phyloP scores from a whole-genome alignment of 1,140 invertebrate genomes.

The Hestina assimilis region DNA sequence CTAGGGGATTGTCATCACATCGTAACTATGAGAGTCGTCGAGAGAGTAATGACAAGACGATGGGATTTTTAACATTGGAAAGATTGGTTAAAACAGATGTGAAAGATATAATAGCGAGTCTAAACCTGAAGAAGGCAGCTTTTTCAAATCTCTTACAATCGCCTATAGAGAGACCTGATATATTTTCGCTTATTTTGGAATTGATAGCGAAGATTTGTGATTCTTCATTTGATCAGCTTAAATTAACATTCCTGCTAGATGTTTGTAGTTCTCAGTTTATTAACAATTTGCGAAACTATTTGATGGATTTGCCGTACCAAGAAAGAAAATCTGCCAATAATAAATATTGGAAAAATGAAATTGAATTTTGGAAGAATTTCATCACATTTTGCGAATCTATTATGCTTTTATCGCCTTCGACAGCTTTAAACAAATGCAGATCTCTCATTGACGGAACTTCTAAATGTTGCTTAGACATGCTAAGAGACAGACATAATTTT shows the following conservation, averaged over 20 bases:
- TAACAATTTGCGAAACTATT: constrained; percentile 44
- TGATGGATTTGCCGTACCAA: constrained; percentile 58
- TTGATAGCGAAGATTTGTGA: constrained; percentile 55
- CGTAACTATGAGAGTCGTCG: too few relatives aligned
- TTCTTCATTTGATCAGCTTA: constrained; percentile 58
- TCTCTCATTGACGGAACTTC: constrained; percentile 55
- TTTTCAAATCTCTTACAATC: constrained; percentile 42
- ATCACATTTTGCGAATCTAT: constrained; percentile 53
- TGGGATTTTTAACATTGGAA: constrained; percentile 30
- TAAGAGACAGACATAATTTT: constrained; percentile 53
- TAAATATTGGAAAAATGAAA: constrained; percentile 65
- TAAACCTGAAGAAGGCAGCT: constrained; percentile 43
- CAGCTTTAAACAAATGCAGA: constrained; percentile 51
- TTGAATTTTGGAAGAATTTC: constrained; percentile 66
- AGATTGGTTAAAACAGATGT: constrained; percentile 38
- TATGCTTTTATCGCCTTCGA: constrained; percentile 55
- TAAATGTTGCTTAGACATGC: constrained; percentile 49
- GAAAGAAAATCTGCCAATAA: constrained; percentile 38
- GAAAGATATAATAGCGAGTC: constrained; percentile 44
- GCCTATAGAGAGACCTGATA: constrained; percentile 42
- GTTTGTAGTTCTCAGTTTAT: constrained; percentile 63
- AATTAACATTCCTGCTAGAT: constrained; percentile 53
- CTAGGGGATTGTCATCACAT: too few relatives aligned
- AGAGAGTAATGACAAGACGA: neutral
- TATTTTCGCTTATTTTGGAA: constrained; percentile 48